Evolutionary conservation across 2,113 vertebrate genomes (phyloP), one percentile per base, ranked within the genome.

Genomic region (Equus quagga): DNA sequence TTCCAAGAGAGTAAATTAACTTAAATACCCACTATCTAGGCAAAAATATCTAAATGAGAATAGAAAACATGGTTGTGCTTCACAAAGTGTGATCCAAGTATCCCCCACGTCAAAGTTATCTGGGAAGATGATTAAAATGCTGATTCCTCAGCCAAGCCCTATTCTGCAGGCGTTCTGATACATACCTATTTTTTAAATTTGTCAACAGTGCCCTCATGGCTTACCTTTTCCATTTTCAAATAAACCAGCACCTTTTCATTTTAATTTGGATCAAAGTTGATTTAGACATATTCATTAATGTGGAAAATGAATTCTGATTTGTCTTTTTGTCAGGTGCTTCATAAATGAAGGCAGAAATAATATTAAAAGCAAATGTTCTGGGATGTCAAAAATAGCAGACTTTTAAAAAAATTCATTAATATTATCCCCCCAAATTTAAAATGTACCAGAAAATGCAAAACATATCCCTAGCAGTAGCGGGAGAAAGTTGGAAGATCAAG

Each of bases 321-420:
- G 46, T 72, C 80, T 79, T 97, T 96, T 93, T 93, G 65, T 73
- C 65, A 95, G 56, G 5, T 79, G 8, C 13, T 93, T 78, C 19
- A 93, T 88, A 90, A 94, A 92, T 56, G 83, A 79, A 58, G 28
- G n/a, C 28, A 85, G 41, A 56, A 72, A 73, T 72, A n/a, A 95
- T 67, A 75, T n/a, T 56, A 79, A 89, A 46, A 33, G 15, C 19
- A 91, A 89, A 73, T 54, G 62, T 51, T 41, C 28, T 26, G 5
- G 26, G 19, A 94, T 69, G 28, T 54, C 65, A 82, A 41, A 58
- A 78, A 88, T 60, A 76, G 87, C 41, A 91, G 28, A 58, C 12
- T 8, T 89, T 92, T 49, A 58, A 94, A 83, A 94, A 94, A 83
- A 94, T 36, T 86, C 60, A 78, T 91, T 33, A 73, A 44, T 33